phyloP scores from a whole-genome alignment of 1,140 invertebrate genomes.

The Drosophila rhopaloa region DNA sequence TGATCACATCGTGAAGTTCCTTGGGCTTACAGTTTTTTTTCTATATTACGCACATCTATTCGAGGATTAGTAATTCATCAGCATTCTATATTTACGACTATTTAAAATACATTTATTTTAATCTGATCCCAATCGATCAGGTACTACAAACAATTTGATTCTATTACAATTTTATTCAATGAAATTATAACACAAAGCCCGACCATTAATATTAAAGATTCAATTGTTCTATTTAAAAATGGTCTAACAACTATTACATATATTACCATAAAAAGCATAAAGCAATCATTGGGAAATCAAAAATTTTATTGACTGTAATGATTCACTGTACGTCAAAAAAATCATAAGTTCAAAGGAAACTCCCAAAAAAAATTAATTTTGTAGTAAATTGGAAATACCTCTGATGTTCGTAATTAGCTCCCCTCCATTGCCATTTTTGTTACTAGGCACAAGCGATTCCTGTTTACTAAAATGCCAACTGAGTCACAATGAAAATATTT shows the following conservation, averaged over 20 bases:
- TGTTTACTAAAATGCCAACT: conserved; percentile 29
- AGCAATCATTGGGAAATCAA: not conserved
- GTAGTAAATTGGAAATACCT: conserved; percentile 17
- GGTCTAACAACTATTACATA: no score
- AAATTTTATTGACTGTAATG: not conserved
- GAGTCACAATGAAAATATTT: conserved; percentile 51
- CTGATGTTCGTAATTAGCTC: conserved; percentile 5
- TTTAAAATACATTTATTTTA: not conserved
- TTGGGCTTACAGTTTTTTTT: conserved; percentile 1
- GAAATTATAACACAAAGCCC: not conserved
- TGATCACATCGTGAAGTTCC: conserved; percentile 58
- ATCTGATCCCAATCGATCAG: conserved; percentile 1
- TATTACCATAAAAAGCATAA: no score
- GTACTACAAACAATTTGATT: not conserved
- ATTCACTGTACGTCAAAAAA: conserved; percentile 7
- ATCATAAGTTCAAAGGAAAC: conserved; percentile 14
- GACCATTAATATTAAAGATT: no score
- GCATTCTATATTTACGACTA: not conserved
- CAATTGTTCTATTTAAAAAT: no score
- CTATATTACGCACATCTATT: conserved; percentile 16
- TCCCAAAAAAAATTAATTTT: conserved; percentile 10
- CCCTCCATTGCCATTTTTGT: not conserved
- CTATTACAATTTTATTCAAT: not conserved
- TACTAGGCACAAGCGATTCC: conserved; percentile 15
- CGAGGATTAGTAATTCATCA: conserved; percentile 3